Base-by-base conservation (phyloP, 2,888 invertebrate species). In the Pristionchus mayeri region DNA sequence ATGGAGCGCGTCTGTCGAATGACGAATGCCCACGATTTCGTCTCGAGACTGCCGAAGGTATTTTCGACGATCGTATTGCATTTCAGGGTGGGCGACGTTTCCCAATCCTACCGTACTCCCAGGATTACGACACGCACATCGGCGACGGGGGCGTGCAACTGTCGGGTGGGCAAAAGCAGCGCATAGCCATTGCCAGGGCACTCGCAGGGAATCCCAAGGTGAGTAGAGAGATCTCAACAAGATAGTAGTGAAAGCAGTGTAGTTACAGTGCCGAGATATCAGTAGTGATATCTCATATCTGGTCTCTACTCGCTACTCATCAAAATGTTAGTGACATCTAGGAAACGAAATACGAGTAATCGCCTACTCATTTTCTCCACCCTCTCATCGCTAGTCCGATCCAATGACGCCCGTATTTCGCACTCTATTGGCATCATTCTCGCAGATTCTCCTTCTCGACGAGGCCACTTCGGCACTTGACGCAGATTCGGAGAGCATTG, bases 11-110 rank as follows among this genome's bases (percentile, higher is more conserved):
- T 71, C 16, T 83, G 71, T 54, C 54, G 34, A 44, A 60, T 81
- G 60, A 60, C 81, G 4, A 81, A 81, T 34, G 81, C 81, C 1
- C 57, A 78, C 40, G 67, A 78, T 21, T 81, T 81, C 50, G 54
- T 81, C 6, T 24, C 21, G 7, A 57, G 24, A 24, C 24, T 57
- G 21, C 57, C 57, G 57, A 57, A 57, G 57, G 57, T 57, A 57
- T 57, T 6, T 21, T 24, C 7, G 57, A 57, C 24, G 6, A 24
- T 11, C 57, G 21, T 57, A 57, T 6, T 57, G 21, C 7, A n/a
- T 6, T 21, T 21, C 57, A 57, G 24, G n/a, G n/a, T n/a, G n/a
- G n/a, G n/a, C n/a, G n/a, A n/a, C n/a, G n/a, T n/a, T n/a, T n/a
- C n/a, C n/a, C n/a, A n/a, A n/a, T n/a, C 13, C 13, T 9, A 44